These are phyloP conservation scores for Serrognathus titanus DNA, from an alignment of 2,888 invertebrate species.

Conservation along the genomic window DNA sequence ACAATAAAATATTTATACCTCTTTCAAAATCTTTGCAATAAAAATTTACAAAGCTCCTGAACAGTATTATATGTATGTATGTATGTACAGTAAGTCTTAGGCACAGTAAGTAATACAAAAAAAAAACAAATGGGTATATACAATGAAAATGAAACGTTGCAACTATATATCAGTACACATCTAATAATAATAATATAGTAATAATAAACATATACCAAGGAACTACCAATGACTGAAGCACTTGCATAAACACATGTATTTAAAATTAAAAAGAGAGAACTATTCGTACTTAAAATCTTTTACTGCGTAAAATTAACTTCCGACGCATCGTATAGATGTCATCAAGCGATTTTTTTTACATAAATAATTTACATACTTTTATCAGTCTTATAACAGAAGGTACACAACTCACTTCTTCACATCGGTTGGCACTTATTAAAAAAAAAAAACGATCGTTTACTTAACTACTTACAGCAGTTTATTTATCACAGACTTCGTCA, in stretches of 20 bases:
- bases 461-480: constrained; percentile 8
- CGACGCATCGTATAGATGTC: background rate
- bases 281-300: background rate
- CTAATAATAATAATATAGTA: background rate
- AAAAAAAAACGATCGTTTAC: constrained; percentile 2
- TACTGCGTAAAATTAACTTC: too few relatives aligned
- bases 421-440: constrained; percentile 7
- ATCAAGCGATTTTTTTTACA: constrained; percentile 12
- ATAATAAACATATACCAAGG: constrained; percentile 19
- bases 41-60: constrained; percentile 5
- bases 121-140: constrained; percentile 29
- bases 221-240: constrained; percentile 23
- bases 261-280: constrained; percentile 5
- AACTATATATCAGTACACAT: constrained; percentile 9
- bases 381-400: constrained; percentile 6
- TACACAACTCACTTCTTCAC: background rate
- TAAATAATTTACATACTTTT: constrained; percentile 11
- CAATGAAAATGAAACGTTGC: constrained; percentile 27
- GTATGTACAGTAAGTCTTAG: constrained; percentile 22
- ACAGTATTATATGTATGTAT: background rate
- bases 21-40: constrained; percentile 7
- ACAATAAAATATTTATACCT: constrained; percentile 20
- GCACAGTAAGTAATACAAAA: constrained; percentile 25
- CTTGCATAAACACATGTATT: background rate
- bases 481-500: constrained; percentile 38